Evolutionary conservation across 2,113 vertebrate species (phyloP).

Genomic region (Grus americana): DNA sequence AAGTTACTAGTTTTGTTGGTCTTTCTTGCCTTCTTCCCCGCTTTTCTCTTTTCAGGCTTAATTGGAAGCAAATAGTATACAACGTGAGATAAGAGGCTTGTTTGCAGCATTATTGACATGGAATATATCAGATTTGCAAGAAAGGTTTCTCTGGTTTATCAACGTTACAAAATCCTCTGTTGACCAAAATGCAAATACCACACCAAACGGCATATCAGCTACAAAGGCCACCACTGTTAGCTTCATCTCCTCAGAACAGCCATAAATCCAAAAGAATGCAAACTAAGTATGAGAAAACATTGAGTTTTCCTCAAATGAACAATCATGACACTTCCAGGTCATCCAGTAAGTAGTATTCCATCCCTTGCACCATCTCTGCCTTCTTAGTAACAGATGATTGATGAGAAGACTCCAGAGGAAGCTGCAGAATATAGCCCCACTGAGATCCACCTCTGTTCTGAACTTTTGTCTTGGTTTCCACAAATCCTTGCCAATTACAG

Average conservation of each 20-base stretch:
- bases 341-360: background rate
- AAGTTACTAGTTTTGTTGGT: constrained; percentile 44
- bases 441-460: background rate
- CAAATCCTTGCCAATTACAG: background rate
- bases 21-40: constrained; percentile 14
- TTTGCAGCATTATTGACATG: background rate
- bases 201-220: background rate
- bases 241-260: background rate
- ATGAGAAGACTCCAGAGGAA: background rate
- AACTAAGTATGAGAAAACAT: background rate
- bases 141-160: background rate
- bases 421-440: background rate
- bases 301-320: background rate
- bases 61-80: background rate
- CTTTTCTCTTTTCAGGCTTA: background rate
- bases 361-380: background rate
- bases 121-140: background rate
- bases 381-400: background rate
- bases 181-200: background rate
- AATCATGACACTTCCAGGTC: background rate
- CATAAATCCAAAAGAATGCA: background rate
- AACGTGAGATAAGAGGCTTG: background rate
- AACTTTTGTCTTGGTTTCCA: background rate
- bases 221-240: background rate
- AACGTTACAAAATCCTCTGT: background rate